phyloP scores from a whole-genome alignment of 2,888 invertebrate genomes.

The Helicoverpa assulta region DNA sequence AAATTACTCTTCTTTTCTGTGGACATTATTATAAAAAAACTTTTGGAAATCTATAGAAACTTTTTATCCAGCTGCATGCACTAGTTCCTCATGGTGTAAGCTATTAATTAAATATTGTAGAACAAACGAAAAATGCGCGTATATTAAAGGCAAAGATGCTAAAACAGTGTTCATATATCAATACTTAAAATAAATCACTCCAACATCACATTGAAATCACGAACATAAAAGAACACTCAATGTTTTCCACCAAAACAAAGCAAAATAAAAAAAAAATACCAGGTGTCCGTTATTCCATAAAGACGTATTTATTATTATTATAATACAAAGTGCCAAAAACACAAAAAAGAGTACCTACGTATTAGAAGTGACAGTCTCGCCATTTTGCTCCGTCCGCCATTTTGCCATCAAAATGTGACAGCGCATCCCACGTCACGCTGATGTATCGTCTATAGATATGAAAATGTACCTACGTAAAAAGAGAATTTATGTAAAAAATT shows the following conservation, averaged over 20 bases:
- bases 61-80: no score
- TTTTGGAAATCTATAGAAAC: no score
- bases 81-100: not conserved
- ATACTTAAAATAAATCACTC: not conserved
- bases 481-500: slow-evolving; percentile 33
- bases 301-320: slow-evolving; percentile 37
- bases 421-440: slow-evolving; percentile 49
- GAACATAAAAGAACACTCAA: not conserved
- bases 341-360: slow-evolving; percentile 44
- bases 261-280: slow-evolving; percentile 7
- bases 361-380: slow-evolving; percentile 50
- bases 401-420: slow-evolving; percentile 60
- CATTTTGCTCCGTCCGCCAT: slow-evolving; percentile 46
- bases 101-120: not conserved
- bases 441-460: slow-evolving; percentile 53
- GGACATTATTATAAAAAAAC: no score
- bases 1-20: no score
- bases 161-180: not conserved
- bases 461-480: slow-evolving; percentile 31
- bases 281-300: slow-evolving; percentile 26
- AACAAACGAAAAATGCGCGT: no score
- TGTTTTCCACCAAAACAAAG: not conserved
- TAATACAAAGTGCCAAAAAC: slow-evolving; percentile 25
- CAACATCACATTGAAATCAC: not conserved
- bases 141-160: not conserved